Evolutionary conservation across 2,888 invertebrate genomes (phyloP).

Genomic region (Hypomecis atomaria): DNA sequence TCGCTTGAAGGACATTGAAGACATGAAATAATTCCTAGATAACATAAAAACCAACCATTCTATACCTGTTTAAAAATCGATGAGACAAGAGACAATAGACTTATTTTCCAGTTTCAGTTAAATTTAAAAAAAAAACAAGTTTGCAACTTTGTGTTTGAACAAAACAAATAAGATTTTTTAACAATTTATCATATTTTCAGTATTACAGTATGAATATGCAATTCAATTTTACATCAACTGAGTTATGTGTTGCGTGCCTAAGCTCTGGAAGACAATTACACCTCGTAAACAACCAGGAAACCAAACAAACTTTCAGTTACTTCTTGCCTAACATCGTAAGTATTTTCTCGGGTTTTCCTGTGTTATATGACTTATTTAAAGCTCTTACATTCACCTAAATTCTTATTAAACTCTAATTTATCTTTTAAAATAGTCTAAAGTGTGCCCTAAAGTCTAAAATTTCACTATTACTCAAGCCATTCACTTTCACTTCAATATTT

Average conservation of each 20-base stretch:
- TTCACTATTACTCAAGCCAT: neutral
- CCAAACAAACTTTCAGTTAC: constrained; percentile 46
- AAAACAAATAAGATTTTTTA: neutral
- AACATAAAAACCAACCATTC: too few species aligned
- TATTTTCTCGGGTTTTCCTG: neutral
- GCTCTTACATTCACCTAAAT: neutral
- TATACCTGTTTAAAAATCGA: too few species aligned
- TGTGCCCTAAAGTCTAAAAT: neutral
- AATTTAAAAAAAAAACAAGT: neutral
- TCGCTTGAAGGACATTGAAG: too few species aligned
- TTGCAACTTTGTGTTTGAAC: neutral
- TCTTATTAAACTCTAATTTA: neutral
- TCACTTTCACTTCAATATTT: constrained; percentile 6
- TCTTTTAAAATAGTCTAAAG: neutral
- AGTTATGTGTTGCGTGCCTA: constrained; percentile 37
- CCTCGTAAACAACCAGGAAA: constrained; percentile 45
- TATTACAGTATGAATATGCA: constrained; percentile 16
- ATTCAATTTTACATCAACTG: neutral
- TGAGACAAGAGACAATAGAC: too few species aligned
- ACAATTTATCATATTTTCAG: neutral
- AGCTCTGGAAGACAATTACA: constrained; percentile 52
- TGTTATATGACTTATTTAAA: neutral
- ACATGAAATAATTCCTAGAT: too few species aligned
- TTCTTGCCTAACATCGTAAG: constrained; percentile 53
- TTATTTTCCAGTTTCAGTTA: neutral